phyloP scores from a whole-genome alignment of 2,113 vertebrate species.

The Bambusicola thoracicus region DNA sequence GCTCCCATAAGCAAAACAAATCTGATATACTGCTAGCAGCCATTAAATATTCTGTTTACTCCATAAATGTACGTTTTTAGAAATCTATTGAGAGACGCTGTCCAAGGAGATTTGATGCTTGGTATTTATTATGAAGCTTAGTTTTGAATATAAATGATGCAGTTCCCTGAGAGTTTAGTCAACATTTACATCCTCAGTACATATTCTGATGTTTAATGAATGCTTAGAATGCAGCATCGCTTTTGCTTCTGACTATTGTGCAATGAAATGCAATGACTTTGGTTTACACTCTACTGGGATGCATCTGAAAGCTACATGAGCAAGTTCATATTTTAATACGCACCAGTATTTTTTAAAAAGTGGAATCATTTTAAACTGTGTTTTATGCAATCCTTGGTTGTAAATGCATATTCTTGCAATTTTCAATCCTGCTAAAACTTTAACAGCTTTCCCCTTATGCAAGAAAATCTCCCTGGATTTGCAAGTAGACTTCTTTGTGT shows the following conservation, averaged over 20 bases:
- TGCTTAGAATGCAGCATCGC: neutral
- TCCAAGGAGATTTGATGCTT: conserved; percentile 62
- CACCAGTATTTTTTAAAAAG: neutral
- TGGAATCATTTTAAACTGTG: neutral
- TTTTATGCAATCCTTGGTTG: neutral
- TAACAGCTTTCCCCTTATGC: neutral
- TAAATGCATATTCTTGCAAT: neutral
- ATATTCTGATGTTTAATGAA: conserved; percentile 29
- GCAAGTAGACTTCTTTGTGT: neutral
- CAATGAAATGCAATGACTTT: conserved; percentile 5
- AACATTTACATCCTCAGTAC: conserved; percentile 41
- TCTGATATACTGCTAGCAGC: conserved; percentile 46
- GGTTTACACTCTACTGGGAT: neutral
- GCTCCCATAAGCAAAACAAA: conserved; percentile 63
- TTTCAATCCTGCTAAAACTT: conserved; percentile 38
- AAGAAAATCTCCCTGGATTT: conserved; percentile 11
- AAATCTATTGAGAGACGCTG: conserved; percentile 42
- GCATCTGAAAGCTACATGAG: neutral
- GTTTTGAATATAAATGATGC: conserved; percentile 42
- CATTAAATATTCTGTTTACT: conserved; percentile 72
- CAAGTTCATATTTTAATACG: neutral
- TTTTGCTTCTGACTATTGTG: conserved; percentile 17
- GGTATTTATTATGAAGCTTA: conserved; percentile 39
- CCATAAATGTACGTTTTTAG: conserved; percentile 55
- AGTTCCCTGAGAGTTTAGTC: conserved; percentile 7